Evolutionary conservation across 2,888 invertebrate genomes (phyloP).

Genomic region (Marasmarcha lunaedactyla): DNA sequence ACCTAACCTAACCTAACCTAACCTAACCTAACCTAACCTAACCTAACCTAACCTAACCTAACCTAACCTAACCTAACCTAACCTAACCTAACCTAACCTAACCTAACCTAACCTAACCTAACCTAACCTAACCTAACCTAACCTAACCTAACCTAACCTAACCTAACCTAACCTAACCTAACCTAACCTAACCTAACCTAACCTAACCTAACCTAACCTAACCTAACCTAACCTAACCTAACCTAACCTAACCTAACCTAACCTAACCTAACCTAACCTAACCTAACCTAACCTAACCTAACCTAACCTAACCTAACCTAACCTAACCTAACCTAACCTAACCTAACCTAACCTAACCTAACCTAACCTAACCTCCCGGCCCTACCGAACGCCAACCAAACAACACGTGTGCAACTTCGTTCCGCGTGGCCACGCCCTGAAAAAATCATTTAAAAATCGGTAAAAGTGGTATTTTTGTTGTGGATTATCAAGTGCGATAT

Average conservation of each 20-base stretch:
- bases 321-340: slow-evolving; percentile 1
- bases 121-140: slow-evolving; percentile 1
- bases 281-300: slow-evolving; percentile 1
- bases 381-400: neutral
- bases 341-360: slow-evolving; percentile 1
- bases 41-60: neutral
- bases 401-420: too few relatives aligned
- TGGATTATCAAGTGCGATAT: too few relatives aligned
- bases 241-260: slow-evolving; percentile 1
- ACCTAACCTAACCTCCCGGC: neutral
- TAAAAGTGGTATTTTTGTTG: too few relatives aligned
- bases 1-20: slow-evolving; percentile 1
- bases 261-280: slow-evolving; percentile 1
- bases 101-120: slow-evolving; percentile 1
- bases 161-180: slow-evolving; percentile 1
- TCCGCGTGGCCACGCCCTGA: too few relatives aligned
- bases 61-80: neutral
- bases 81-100: slow-evolving; percentile 1
- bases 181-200: slow-evolving; percentile 1
- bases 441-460: too few relatives aligned
- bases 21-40: slow-evolving; percentile 1
- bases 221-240: slow-evolving; percentile 1
- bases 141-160: slow-evolving; percentile 1
- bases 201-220: slow-evolving; percentile 1
- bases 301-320: slow-evolving; percentile 1